Conservation (phyloP, 1,140 invertebrate genomes). For the Drosophila malerkotliana region DNA sequence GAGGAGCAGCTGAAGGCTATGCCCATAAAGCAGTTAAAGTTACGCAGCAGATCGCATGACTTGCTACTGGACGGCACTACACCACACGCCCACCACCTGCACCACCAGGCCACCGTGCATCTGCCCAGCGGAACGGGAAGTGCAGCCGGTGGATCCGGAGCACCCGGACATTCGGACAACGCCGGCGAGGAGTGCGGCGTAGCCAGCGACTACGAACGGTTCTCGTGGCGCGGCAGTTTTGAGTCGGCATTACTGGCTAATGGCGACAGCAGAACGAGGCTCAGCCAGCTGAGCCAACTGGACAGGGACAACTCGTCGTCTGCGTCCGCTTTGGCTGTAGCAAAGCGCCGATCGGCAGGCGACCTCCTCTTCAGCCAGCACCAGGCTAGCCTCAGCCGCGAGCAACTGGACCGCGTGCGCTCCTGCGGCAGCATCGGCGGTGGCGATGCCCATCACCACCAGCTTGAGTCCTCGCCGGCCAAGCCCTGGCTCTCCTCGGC, state of each 20-base stretch:
- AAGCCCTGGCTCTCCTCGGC: conserved; percentile 85
- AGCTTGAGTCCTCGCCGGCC: conserved; percentile 83
- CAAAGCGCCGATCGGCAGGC: conserved; percentile 91
- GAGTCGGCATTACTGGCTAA: conserved; percentile 93
- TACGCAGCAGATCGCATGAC: conserved; percentile 91
- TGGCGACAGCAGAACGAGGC: conserved; percentile 90
- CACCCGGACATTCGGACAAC: conserved; percentile 81
- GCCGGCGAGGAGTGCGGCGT: conserved; percentile 88
- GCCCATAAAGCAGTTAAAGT: conserved; percentile 86
- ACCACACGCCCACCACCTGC: conserved; percentile 36
- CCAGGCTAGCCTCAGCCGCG: conserved; percentile 90
- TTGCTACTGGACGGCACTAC: conserved; percentile 85
- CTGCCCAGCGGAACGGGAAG: conserved; percentile 70
- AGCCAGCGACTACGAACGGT: conserved; percentile 94
- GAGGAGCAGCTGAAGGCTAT: conserved; percentile 73
- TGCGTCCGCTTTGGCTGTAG: conserved; percentile 87
- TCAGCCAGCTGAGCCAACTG: conserved; percentile 86
- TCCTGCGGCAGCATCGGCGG: conserved; percentile 93
- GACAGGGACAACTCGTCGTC: conserved; percentile 88
- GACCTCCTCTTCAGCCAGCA: conserved; percentile 91
- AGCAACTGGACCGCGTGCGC: conserved; percentile 89
- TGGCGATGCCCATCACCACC: conserved; percentile 85
- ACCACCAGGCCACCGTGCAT: conserved; percentile 81
- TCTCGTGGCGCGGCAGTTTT: conserved; percentile 95
- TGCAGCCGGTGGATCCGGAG: conserved; percentile 19